Evolutionary conservation across 2,888 invertebrate species (phyloP).

Genomic region (Rhagonycha lutea): DNA sequence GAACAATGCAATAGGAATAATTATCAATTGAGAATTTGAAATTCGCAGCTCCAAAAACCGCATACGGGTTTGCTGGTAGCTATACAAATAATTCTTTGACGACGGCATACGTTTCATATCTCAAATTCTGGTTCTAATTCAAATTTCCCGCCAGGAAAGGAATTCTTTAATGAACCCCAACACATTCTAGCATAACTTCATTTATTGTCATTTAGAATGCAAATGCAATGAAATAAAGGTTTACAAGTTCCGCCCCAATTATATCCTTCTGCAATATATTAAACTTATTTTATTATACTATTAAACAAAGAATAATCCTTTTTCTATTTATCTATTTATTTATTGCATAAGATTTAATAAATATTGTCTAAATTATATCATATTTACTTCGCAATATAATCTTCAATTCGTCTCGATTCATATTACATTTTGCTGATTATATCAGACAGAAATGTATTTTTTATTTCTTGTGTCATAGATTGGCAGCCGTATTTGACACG

Average conservation of each 20-base stretch:
- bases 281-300: neutral
- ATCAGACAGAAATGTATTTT: conserved; percentile 5
- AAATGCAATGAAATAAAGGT: neutral
- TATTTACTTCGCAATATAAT: neutral
- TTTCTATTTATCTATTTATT: neutral
- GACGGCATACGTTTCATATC: conserved; percentile 10
- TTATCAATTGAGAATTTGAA: conserved; percentile 9
- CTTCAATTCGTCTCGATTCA: neutral
- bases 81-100: conserved; percentile 16
- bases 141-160: conserved; percentile 18
- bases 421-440: neutral
- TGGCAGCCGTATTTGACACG: conserved; percentile 9
- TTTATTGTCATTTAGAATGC: neutral
- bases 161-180: conserved; percentile 19
- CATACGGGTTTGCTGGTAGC: conserved; percentile 7
- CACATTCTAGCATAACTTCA: neutral
- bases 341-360: neutral
- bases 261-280: neutral
- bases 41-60: conserved; percentile 10
- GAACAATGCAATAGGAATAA: neutral
- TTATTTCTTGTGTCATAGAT: conserved; percentile 4
- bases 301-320: neutral
- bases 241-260: neutral
- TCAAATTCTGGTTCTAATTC: conserved; percentile 19
- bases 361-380: neutral